phyloP scores from a whole-genome alignment of 2,888 invertebrate genomes.

The Vanessa cardui region DNA sequence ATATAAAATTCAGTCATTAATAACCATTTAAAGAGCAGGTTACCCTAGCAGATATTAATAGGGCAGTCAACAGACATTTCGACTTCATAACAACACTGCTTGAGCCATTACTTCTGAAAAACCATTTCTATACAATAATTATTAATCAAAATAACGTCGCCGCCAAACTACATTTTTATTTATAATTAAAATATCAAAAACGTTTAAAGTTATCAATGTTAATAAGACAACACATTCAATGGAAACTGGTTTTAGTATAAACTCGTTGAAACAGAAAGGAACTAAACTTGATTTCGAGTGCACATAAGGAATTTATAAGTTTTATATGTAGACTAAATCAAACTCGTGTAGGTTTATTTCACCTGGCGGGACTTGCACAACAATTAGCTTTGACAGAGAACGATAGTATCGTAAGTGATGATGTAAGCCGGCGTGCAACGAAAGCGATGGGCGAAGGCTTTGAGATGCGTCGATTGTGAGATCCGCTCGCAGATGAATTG shows the following conservation, averaged over 20 bases:
- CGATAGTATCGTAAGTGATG: constrained; percentile 24
- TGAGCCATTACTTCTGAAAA: too few species aligned
- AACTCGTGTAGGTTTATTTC: background rate
- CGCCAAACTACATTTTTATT: too few species aligned
- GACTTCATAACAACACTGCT: too few species aligned
- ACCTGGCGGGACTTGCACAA: constrained; percentile 17
- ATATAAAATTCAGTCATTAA: background rate
- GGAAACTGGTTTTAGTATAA: constrained; percentile 31
- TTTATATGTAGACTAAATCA: background rate
- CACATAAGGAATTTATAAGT: background rate
- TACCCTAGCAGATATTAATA: too few species aligned
- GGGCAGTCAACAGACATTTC: too few species aligned
- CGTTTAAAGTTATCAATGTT: background rate
- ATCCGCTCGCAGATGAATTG: constrained; percentile 4
- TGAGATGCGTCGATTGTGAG: constrained; percentile 3
- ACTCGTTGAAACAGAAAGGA: constrained; percentile 3
- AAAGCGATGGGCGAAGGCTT: constrained; percentile 35
- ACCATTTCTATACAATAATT: too few species aligned
- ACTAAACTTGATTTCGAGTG: background rate
- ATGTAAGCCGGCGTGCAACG: constrained; percentile 35
- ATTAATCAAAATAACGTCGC: too few species aligned
- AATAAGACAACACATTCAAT: constrained; percentile 12
- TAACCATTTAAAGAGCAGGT: constrained; percentile 11
- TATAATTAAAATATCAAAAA: too few species aligned
- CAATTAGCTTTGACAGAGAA: constrained; percentile 21